These are phyloP conservation scores for Malurus elegans DNA, from an alignment of 2,113 vertebrate species.

Conservation along the genomic window DNA sequence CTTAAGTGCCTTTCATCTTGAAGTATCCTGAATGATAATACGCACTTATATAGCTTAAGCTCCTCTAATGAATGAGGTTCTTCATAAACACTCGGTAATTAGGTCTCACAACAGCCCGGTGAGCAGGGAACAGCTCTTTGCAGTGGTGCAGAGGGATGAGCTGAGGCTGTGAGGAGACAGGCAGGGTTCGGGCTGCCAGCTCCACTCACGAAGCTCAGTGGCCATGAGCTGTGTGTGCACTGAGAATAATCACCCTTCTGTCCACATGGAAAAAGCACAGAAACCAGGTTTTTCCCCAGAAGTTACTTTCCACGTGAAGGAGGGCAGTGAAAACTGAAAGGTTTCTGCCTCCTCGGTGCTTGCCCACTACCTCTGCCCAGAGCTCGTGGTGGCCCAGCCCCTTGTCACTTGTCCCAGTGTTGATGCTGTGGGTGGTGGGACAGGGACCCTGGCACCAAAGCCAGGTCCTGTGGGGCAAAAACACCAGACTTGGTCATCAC, in stretches of 20 bases:
- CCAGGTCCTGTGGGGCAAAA: neutral
- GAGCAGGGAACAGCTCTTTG: neutral
- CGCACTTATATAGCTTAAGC: constrained; percentile 50
- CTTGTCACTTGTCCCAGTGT: rapidly evolving
- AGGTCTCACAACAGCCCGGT: neutral
- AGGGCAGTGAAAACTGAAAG: neutral
- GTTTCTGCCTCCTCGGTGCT: neutral
- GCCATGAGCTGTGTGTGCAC: neutral
- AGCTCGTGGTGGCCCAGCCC: neutral
- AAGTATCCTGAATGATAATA: constrained; percentile 58
- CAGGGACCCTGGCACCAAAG: rapidly evolving
- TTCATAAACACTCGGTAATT: constrained; percentile 54
- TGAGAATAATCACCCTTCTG: rapidly evolving
- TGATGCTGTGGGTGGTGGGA: neutral
- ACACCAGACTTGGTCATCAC: rapidly evolving
- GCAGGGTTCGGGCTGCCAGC: neutral
- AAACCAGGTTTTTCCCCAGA: neutral
- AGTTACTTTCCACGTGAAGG: neutral
- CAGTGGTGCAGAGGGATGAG: neutral
- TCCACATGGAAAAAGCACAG: neutral
- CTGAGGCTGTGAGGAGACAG: neutral
- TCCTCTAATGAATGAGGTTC: constrained; percentile 51
- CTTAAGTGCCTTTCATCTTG: constrained; percentile 66
- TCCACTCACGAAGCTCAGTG: neutral
- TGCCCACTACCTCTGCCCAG: neutral